Evolutionary conservation across 2,888 invertebrate species (phyloP), one percentile per base, ranked within the genome.

Genomic region (Thyatira batis): DNA sequence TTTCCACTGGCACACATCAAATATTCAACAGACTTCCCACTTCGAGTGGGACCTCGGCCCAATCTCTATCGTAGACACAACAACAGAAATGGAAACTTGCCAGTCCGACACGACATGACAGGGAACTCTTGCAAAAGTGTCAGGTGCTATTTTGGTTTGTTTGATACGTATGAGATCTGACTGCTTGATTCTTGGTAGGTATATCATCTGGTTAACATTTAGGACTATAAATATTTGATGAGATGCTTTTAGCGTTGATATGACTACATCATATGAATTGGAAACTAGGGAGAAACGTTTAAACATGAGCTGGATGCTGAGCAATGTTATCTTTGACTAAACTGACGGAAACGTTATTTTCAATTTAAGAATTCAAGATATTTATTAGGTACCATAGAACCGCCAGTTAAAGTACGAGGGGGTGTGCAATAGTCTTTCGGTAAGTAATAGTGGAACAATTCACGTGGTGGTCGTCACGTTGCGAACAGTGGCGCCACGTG

Each of bases 21-120:
- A 89, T 89, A 90, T 89, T 86, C 82, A 90, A 72, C 74, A 72
- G 66, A 67, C 69, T 80, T 80, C 65, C 72, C 72, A 71, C 76
- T 67, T 78, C 71, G 60, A 72, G 69, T 69, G 71, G 52, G 69
- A 70, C 70, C 63, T 70, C 65, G 61, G 62, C 61, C 64, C 57
- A 63, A 60, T 59, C 57, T 54, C 57, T 57, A 52, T 50, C 57
- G 45, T 61, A 67, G 62, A 70, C 71, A 71, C 67, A 63, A 70
- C 68, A 68, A 59, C 70, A 63, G 71, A 79, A 81, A 80, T 79
- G 76, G 80, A 82, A 70, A 65, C 72, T 76, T 75, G 79, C 73
- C 80, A 80, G 65, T 58, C 65, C 62, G 66, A 77, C 73, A 76
- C 63, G 55, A 59, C 53, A 54, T 62, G 63, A 63, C 61, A 58